Evolutionary conservation across 2,888 invertebrate genomes (phyloP).

Genomic region (Siphlonurus alternatus): DNA sequence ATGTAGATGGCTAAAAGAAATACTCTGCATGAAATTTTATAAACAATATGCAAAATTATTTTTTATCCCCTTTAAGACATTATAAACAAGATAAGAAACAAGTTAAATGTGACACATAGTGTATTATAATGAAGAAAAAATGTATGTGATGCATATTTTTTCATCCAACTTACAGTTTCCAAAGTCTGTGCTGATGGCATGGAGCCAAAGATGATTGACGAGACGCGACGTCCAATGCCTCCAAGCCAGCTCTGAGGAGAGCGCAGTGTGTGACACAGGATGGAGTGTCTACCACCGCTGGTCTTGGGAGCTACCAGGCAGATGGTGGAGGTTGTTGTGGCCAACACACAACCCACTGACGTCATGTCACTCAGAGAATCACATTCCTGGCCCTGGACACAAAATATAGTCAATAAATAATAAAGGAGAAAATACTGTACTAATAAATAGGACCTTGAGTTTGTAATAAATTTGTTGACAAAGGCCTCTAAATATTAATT

Average conservation of each 20-base stretch:
- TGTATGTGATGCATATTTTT: no score
- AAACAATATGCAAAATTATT: no score
- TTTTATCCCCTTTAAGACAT: no score
- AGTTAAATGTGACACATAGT: no score
- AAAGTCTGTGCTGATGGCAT: constrained; percentile 21
- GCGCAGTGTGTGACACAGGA: constrained; percentile 47
- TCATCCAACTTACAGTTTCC: constrained; percentile 20
- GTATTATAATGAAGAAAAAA: no score
- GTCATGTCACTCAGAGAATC: constrained; percentile 51
- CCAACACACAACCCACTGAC: constrained; percentile 61
- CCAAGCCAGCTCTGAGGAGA: constrained; percentile 72
- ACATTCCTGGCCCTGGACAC: constrained; percentile 54
- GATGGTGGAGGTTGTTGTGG: constrained; percentile 82
- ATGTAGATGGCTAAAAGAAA: constrained; percentile 29
- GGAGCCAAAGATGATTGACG: constrained; percentile 60
- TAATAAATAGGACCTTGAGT: no score
- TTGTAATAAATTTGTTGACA: no score
- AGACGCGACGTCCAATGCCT: constrained; percentile 66
- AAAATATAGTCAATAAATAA: not conserved
- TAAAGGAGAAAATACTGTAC: constrained; percentile 14
- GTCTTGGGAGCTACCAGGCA: constrained; percentile 47
- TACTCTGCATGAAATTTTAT: no score
- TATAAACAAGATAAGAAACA: no score
- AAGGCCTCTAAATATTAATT: no score
- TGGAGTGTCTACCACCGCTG: constrained; percentile 46